These are phyloP conservation scores for Scelioninae gen. 1 DNA, from an alignment of 2,888 invertebrate species.

Conservation along the genomic window DNA sequence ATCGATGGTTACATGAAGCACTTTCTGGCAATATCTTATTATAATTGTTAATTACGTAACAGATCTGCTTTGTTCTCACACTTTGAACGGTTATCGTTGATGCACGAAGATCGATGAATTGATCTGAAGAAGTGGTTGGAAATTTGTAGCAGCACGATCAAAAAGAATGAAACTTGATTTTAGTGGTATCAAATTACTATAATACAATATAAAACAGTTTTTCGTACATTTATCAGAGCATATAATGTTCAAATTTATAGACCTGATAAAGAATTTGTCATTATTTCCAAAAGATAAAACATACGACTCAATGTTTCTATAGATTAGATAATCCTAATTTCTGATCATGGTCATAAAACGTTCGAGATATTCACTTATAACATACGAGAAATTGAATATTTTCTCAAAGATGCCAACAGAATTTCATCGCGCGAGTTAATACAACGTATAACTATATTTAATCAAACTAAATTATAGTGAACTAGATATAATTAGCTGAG, in stretches of 20 bases:
- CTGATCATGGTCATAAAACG: background rate
- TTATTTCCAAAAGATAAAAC: conserved; percentile 16
- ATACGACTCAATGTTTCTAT: conserved; percentile 4
- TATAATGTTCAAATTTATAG: background rate
- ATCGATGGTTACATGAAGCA: conserved; percentile 38
- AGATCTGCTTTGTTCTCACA: conserved; percentile 47
- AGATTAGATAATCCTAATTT: conserved; percentile 24
- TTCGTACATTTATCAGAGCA: too few species aligned
- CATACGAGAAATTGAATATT: background rate
- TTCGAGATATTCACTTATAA: too few species aligned
- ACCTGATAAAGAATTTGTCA: conserved; percentile 2
- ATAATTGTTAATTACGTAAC: conserved; percentile 51
- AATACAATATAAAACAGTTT: background rate
- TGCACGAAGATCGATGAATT: conserved; percentile 9
- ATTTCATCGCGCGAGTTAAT: conserved; percentile 9
- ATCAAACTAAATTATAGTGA: conserved; percentile 13
- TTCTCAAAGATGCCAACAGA: background rate
- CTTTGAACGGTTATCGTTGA: conserved; percentile 30
- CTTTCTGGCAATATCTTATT: conserved; percentile 50
- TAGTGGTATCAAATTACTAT: background rate
- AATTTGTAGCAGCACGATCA: conserved; percentile 1
- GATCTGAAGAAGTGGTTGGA: background rate
- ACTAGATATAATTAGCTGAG: conserved; percentile 30
- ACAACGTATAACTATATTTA: conserved; percentile 14
- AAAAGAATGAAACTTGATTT: background rate